Percentiles rank a stretch among this genome's conserved stretches.
phyloP scores from a whole-genome alignment of 2,888 invertebrate genomes.

The Campoletis raptor region DNA sequence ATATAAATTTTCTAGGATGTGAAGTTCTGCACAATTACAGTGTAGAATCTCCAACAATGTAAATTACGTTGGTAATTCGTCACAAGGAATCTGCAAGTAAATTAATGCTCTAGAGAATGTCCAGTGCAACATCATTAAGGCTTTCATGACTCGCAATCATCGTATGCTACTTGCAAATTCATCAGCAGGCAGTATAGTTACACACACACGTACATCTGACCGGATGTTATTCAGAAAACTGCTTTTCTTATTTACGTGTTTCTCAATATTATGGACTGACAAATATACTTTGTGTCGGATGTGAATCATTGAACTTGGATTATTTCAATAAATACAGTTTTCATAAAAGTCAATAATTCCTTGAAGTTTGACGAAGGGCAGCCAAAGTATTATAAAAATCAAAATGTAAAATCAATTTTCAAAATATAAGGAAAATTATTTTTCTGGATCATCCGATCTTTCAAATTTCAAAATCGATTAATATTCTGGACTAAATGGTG shows the following conservation, averaged over 20 bases:
- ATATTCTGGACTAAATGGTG: neutral
- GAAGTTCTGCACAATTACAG: conserved; percentile 2
- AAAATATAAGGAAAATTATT: neutral
- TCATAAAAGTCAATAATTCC: neutral
- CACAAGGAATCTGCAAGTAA: conserved; percentile 52
- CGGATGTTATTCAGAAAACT: conserved; percentile 49
- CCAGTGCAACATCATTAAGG: conserved; percentile 78
- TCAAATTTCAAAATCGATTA: neutral
- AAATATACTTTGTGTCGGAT: neutral
- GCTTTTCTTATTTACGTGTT: conserved; percentile 25
- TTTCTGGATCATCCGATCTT: neutral
- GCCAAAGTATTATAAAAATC: neutral
- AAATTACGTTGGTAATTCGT: conserved; percentile 60
- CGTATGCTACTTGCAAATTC: conserved; percentile 59
- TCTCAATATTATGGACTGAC: conserved; percentile 31
- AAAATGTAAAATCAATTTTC: neutral
- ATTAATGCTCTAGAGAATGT: conserved; percentile 21
- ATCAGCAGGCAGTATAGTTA: conserved; percentile 53
- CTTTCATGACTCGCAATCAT: conserved; percentile 78
- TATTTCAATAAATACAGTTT: neutral
- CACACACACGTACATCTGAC: conserved; percentile 11
- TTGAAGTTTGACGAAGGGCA: neutral
- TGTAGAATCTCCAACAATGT: conserved; percentile 22
- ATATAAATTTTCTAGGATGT: neutral
- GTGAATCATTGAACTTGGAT: neutral